These are phyloP conservation scores for Nasonia giraulti DNA, from an alignment of 1,140 invertebrate species.

Conservation along the genomic window DNA sequence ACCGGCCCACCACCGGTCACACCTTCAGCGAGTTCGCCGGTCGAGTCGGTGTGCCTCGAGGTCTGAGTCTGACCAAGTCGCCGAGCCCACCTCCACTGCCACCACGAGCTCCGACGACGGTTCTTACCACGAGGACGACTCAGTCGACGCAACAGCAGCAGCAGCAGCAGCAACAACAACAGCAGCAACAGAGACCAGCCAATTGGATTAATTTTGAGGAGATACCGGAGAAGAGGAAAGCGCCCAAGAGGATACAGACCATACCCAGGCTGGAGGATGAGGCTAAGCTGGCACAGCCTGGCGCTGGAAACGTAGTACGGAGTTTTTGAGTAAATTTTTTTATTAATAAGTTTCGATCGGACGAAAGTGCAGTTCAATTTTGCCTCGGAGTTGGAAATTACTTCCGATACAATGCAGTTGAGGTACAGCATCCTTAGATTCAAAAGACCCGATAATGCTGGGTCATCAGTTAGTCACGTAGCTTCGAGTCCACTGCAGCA, in stretches of 20 bases:
- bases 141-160: slow-evolving; percentile 7
- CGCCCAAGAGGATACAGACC: slow-evolving; percentile 86
- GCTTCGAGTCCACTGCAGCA: too few relatives aligned
- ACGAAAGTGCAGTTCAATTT: too few relatives aligned
- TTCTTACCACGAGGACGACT: not conserved
- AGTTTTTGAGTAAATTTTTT: not conserved
- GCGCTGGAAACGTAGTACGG: slow-evolving; percentile 35
- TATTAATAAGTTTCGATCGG: too few relatives aligned
- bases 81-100: slow-evolving; percentile 73
- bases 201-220: slow-evolving; percentile 92
- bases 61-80: slow-evolving; percentile 54
- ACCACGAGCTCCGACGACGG: slow-evolving; percentile 67
- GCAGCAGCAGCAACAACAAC: slow-evolving; percentile 59
- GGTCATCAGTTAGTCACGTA: too few relatives aligned
- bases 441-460: too few relatives aligned
- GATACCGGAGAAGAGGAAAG: slow-evolving; percentile 85
- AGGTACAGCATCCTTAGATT: too few relatives aligned
- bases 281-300: slow-evolving; percentile 53
- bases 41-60: slow-evolving; percentile 52
- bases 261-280: slow-evolving; percentile 77
- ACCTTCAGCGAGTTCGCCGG: slow-evolving; percentile 71
- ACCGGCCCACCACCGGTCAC: slow-evolving; percentile 61
- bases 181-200: slow-evolving; percentile 64
- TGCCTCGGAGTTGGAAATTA: too few relatives aligned
- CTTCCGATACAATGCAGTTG: too few relatives aligned